Base-by-base conservation (phyloP, 2,888 invertebrate genomes). In the Noctua comes region DNA sequence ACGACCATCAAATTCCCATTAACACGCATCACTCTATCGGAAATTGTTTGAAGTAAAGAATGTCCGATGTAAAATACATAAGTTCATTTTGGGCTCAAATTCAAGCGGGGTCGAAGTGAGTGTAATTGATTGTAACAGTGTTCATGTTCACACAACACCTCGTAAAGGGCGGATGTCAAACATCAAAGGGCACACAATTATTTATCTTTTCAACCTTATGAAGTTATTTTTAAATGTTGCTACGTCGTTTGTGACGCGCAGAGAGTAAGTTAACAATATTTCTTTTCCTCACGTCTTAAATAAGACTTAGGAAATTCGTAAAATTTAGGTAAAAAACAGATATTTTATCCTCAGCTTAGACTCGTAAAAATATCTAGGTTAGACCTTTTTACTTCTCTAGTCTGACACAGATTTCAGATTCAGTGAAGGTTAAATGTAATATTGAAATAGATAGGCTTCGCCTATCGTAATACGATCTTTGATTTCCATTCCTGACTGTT, bases 391-490 rank as follows among this genome's bases (percentile, higher is more conserved):
- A 76, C 43, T 64, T 75, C 11, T 71, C 76, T 51, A 86, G 68
- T 57, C 65, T 66, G 69, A 82, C 83, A 82, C 59, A 82, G 72
- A 82, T 77, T 69, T 76, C 64, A 72, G 64, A 82, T 69, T 72
- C 82, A 66, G 69, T 68, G 73, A 77, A 70, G 72, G 77, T 46
- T 54, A 72, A 83, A 79, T 73, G 86, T 83, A 83, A 83, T 83
- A 83, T 83, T 83, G 86, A 83, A 83, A 86, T 71, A 83, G 77
- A 83, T 86, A 82, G 66, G 68, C 51, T 31, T 16, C n/a, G 57
- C 65, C 77, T 86, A 83, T 86, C 83, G 73, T 86, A 83, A 83
- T 86, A 83, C 86, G 77, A 83, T 83, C 83, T 86, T 77, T 77
- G 83, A 77, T 86, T 83, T 77, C 77, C 82, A 76, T 77, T 76